Evolutionary conservation across 2,797 vertebrate species (phyloP).

Genomic region (Agapornis canus): DNA sequence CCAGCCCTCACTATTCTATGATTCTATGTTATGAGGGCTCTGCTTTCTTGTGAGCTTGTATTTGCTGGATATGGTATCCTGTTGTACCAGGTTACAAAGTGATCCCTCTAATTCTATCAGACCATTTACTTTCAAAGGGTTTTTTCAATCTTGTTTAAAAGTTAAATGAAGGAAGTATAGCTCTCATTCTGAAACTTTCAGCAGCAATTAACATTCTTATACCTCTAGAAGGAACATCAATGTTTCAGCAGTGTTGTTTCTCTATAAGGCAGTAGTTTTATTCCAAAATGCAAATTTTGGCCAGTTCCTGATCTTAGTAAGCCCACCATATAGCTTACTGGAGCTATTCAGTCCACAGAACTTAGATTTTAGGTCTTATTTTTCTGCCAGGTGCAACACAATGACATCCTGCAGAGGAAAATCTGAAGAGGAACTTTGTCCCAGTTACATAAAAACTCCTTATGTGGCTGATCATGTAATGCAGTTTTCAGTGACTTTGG

Average conservation of each 20-base stretch:
- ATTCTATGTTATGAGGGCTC: not conserved
- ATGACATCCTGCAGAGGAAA: conserved; percentile 23
- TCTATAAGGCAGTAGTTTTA: not conserved
- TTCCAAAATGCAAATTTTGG: not conserved
- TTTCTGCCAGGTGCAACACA: not conserved
- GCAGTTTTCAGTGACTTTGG: not conserved
- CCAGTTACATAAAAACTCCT: conserved; percentile 20
- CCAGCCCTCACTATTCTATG: too few relatives aligned
- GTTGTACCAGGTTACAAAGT: not conserved
- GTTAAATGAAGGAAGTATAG: not conserved
- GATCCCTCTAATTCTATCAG: not conserved
- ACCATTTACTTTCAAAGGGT: not conserved
- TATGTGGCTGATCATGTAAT: not conserved
- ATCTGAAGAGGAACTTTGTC: not conserved
- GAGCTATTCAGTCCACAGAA: not conserved
- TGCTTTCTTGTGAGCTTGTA: not conserved
- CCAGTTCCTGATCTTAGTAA: not conserved
- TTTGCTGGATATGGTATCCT: not conserved
- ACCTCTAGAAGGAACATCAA: not conserved
- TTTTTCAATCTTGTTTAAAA: not conserved
- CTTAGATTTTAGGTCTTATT: not conserved
- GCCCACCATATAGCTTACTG: not conserved
- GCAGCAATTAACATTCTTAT: not conserved
- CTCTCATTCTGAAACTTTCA: not conserved
- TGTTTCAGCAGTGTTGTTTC: not conserved